Base-by-base conservation (phyloP, 1,140 invertebrate genomes). In the Euura saliciscinereae region DNA sequence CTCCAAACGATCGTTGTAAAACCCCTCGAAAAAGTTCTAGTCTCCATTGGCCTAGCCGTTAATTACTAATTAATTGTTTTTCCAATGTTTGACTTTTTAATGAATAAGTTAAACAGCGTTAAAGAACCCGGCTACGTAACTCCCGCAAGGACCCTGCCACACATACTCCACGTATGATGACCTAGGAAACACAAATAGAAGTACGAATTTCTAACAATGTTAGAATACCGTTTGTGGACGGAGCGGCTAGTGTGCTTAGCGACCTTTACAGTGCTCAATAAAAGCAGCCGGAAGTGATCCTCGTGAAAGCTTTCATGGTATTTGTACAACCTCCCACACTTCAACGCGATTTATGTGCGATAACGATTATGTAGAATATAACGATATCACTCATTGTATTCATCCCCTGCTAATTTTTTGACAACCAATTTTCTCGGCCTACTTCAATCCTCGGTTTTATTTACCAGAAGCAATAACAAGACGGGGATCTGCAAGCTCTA, bases 41-140 rank as follows among this genome's bases (percentile, higher is more conserved):
- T 28, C 69, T 73, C 79, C 69, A 78, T 71, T 78, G 77, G 75
- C 79, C 72, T 51, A 83, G 78, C 28, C 81, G 82, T 84, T 86
- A 85, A 86, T 86, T 86, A 83, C 80, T 85, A 85, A 85, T 86
- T 85, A 85, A 85, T 85, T 85, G 84, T 85, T 85, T 28, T 28
- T 85, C 79, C 80, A 78, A 79, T 85, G 84, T 86, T 85, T 86
- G 85, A 85, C 76, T 86, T 85, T 82, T 81, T 82, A 83, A 83
- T 84, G 75, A 80, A 81, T 82, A 85, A 85, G 78, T 85, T 82
- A 85, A 85, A 86, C 82, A 83, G 79, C 78, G 69, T 51, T 43
- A 8, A 46, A 42, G 69, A 44, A 44, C 46, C 45, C 43, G 44
- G 69, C 42, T 28, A 11, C 45, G 44, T 11, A 70, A n/a, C 44